A percentile compares a stretch with the other conserved stretches of the same genome.
Evolutionary conservation across 2,888 invertebrate species (phyloP).

Genomic region (Drosophila suboccidentalis): DNA sequence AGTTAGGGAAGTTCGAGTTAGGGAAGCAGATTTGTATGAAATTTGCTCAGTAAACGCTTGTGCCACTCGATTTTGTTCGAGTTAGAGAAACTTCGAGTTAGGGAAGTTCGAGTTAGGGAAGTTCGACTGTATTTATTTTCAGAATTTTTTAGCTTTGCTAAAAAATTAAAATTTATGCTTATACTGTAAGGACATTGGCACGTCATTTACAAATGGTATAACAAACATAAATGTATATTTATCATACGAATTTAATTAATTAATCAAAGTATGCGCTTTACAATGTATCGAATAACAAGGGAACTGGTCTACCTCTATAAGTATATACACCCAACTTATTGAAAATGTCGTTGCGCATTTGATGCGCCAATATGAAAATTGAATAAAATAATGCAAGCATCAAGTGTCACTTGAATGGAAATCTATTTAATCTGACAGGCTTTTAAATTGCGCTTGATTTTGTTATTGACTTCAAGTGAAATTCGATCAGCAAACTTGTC

Average conservation of each 20-base stretch:
- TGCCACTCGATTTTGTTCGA: no score
- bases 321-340: constrained; percentile 1
- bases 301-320: neutral
- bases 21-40: no score
- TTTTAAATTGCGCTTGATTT: constrained; percentile 18
- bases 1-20: no score
- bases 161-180: no score
- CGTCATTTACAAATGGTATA: neutral
- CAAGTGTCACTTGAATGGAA: constrained; percentile 6
- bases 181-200: no score
- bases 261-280: neutral
- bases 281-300: constrained; percentile 13
- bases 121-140: no score
- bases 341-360: neutral
- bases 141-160: no score
- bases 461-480: constrained; percentile 24
- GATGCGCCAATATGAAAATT: constrained; percentile 28
- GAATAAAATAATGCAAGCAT: constrained; percentile 7
- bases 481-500: constrained; percentile 19
- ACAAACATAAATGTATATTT: constrained; percentile 2
- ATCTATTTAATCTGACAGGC: constrained; percentile 9
- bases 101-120: no score
- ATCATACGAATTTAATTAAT: constrained; percentile 28
- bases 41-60: no score
- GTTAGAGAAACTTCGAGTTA: no score